Conservation (phyloP, 2,888 invertebrate genomes). For the Zygothrica quintamaculata region DNA sequence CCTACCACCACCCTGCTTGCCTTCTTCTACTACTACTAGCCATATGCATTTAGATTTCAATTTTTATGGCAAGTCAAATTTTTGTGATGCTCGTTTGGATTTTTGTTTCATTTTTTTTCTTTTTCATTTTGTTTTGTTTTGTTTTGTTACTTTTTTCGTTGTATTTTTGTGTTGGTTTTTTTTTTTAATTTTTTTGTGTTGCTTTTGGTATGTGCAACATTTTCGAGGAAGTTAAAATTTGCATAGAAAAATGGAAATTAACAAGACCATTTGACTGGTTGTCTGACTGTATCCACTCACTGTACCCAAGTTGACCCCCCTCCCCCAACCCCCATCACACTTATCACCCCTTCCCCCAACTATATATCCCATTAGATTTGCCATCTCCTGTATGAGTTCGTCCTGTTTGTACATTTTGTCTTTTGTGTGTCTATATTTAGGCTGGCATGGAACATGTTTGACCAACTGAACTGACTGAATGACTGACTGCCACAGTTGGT, state of each 20-base stretch:
- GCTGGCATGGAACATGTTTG: conserved; percentile 69
- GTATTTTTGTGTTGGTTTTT: no score
- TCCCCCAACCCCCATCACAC: no score
- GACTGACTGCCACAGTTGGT: conserved; percentile 77
- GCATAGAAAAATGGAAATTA: conserved; percentile 82
- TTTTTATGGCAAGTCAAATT: conserved; percentile 80
- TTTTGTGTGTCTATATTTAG: conserved; percentile 72
- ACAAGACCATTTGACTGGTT: conserved; percentile 79
- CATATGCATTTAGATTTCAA: conserved; percentile 70
- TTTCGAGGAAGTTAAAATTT: conserved; percentile 80
- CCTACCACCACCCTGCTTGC: background rate
- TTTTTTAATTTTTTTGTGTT: conserved; percentile 48
- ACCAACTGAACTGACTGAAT: conserved; percentile 80
- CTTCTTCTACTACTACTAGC: conserved; percentile 23
- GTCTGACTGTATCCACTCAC: conserved; percentile 40
- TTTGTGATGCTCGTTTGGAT: conserved; percentile 61
- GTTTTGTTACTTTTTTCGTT: conserved; percentile 39
- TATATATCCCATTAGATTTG: background rate
- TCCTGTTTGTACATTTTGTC: conserved; percentile 65
- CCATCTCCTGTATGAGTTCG: conserved; percentile 39
- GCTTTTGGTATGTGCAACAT: conserved; percentile 63
- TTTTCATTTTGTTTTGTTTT: conserved; percentile 48
- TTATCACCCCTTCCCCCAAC: background rate
- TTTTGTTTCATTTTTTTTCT: conserved; percentile 30
- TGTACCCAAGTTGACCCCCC: background rate